Conservation (phyloP, 2,113 vertebrate species). For the Glareola pratincola region DNA sequence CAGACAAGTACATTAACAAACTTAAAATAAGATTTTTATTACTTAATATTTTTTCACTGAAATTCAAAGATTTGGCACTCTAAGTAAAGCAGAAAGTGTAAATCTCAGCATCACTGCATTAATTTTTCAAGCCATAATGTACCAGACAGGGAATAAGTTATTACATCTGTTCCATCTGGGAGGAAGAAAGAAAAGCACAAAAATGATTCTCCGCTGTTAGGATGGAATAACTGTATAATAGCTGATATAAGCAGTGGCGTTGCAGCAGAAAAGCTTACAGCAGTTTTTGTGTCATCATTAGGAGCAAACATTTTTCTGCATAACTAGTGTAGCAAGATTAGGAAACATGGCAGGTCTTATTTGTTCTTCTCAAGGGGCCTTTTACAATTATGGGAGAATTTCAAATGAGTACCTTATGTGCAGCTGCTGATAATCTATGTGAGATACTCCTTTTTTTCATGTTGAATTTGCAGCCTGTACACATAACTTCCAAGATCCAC, state of each 20-base stretch:
- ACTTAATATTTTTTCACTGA: slow-evolving; percentile 56
- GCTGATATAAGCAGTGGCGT: slow-evolving; percentile 24
- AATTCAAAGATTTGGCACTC: slow-evolving; percentile 63
- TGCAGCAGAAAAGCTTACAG: slow-evolving; percentile 59
- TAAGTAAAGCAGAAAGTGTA: slow-evolving; percentile 51
- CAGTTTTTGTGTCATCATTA: slow-evolving; percentile 69
- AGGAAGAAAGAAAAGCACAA: slow-evolving; percentile 68
- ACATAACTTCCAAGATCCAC: neutral
- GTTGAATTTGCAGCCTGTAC: neutral
- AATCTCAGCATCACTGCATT: slow-evolving; percentile 59
- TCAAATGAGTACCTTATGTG: neutral
- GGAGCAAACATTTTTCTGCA: neutral
- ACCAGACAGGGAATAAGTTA: slow-evolving; percentile 71
- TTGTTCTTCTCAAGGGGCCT: slow-evolving; percentile 59
- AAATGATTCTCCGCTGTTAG: slow-evolving; percentile 43
- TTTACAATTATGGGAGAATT: slow-evolving; percentile 55
- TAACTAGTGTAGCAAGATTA: slow-evolving; percentile 54
- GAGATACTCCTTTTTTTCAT: neutral
- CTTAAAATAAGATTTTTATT: slow-evolving; percentile 69
- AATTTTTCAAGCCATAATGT: slow-evolving; percentile 73
- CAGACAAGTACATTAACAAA: slow-evolving; percentile 67
- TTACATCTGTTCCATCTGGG: slow-evolving; percentile 74
- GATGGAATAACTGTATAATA: slow-evolving; percentile 62
- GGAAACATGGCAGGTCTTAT: slow-evolving; percentile 44
- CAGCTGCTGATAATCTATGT: neutral